Conservation (phyloP, 2,888 invertebrate species). For the Plagiodera versicolora region DNA sequence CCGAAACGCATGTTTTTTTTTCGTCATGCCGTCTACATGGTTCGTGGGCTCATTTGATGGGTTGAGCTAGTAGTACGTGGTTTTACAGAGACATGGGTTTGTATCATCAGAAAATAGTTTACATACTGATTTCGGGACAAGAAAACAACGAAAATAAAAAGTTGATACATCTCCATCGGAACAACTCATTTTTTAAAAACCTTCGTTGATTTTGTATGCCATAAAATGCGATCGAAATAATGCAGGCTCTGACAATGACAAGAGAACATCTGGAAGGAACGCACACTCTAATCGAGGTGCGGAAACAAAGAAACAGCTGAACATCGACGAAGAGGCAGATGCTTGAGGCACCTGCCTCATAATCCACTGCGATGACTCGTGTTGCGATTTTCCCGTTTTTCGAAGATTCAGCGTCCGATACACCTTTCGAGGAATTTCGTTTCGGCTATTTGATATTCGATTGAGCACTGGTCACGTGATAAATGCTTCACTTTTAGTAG, state of each 20-base stretch:
- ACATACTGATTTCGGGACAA: neutral
- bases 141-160: too few species aligned
- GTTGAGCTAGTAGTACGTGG: neutral
- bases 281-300: constrained; percentile 27
- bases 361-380: constrained; percentile 20
- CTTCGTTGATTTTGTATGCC: too few species aligned
- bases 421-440: too few species aligned
- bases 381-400: constrained; percentile 16
- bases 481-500: too few species aligned
- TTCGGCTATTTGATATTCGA: too few species aligned
- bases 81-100: neutral
- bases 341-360: constrained; percentile 37
- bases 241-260: neutral
- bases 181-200: too few species aligned
- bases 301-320: constrained; percentile 45
- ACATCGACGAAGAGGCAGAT: constrained; percentile 36
- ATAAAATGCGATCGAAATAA: too few species aligned
- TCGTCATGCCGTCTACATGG: neutral
- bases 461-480: too few species aligned
- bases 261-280: neutral
- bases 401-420: neutral
- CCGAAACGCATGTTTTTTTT: neutral
- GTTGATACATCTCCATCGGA: too few species aligned
- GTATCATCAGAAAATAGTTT: too few species aligned
- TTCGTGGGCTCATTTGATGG: neutral